phyloP scores from a whole-genome alignment of 2,797 vertebrate genomes.

The Sitta carolinensis region DNA sequence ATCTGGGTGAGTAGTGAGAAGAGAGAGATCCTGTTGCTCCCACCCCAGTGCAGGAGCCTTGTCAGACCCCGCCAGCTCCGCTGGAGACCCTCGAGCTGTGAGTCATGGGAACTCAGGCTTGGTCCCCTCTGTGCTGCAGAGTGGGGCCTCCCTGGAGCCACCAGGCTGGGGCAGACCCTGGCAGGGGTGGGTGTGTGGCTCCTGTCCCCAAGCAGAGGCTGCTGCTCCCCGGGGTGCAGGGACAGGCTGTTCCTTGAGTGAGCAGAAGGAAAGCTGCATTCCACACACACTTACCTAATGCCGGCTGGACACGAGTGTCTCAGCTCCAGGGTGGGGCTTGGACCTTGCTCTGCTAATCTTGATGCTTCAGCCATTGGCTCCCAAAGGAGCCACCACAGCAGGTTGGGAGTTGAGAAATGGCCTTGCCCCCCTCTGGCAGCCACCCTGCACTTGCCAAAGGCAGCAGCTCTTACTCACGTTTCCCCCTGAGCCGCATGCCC shows the following conservation, averaged over 20 bases:
- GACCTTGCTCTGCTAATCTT: background rate
- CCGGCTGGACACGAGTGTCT: background rate
- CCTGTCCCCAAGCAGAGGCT: background rate
- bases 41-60: fast-evolving
- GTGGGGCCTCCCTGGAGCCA: background rate
- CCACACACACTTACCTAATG: conserved; percentile 2
- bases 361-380: background rate
- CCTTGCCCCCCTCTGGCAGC: background rate
- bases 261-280: background rate
- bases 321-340: conserved; percentile 33
- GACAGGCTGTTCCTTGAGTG: background rate
- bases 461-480: background rate
- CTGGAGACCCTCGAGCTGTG: background rate
- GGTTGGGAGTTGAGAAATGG: background rate
- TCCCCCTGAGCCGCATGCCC: background rate
- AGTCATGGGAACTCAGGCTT: background rate
- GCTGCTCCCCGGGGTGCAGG: background rate
- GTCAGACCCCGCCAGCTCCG: fast-evolving
- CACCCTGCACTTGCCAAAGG: fast-evolving
- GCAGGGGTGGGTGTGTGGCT: background rate
- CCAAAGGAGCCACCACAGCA: background rate
- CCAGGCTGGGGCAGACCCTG: background rate
- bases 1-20: background rate
- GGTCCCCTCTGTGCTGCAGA: background rate
- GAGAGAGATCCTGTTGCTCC: background rate